These are phyloP conservation scores for Arge pagana DNA, from an alignment of 2,888 invertebrate species.

Conservation along the genomic window DNA sequence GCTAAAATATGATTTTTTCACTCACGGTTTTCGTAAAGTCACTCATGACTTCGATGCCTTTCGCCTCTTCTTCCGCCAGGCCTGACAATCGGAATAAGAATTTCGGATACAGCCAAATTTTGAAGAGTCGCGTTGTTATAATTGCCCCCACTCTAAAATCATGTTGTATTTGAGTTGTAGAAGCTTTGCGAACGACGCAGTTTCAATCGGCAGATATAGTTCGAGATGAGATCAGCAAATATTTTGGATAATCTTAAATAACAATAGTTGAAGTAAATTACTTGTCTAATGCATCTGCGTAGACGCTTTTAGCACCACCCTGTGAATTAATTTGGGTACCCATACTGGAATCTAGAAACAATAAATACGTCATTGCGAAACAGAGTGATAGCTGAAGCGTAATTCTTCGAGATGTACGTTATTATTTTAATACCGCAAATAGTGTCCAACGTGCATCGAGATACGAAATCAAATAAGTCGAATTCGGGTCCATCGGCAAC, in stretches of 20 bases:
- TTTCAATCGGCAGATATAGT: constrained; percentile 28
- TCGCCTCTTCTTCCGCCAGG: constrained; percentile 59
- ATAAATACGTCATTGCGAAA: constrained; percentile 7
- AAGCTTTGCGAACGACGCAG: no score
- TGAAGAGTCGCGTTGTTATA: constrained; percentile 16
- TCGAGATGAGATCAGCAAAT: not conserved
- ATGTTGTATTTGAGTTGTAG: not conserved
- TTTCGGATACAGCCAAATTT: constrained; percentile 26
- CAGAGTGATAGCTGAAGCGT: not conserved
- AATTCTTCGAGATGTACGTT: not conserved
- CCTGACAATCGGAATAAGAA: constrained; percentile 13
- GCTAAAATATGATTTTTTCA: no score
- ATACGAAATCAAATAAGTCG: constrained; percentile 62
- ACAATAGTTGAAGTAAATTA: not conserved
- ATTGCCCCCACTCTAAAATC: constrained; percentile 18
- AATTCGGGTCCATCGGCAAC: constrained; percentile 55
- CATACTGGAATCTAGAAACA: constrained; percentile 71
- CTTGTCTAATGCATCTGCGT: constrained; percentile 36
- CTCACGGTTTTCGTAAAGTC: not conserved
- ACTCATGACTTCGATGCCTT: constrained; percentile 19
- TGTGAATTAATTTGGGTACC: constrained; percentile 68
- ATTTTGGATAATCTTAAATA: not conserved
- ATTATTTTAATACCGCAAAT: constrained; percentile 62
- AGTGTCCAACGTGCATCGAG: constrained; percentile 66
- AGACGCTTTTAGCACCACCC: constrained; percentile 62